These are phyloP conservation scores for Petrocephalus sullivani DNA, from an alignment of 2,797 vertebrate genomes.

Conservation along the genomic window DNA sequence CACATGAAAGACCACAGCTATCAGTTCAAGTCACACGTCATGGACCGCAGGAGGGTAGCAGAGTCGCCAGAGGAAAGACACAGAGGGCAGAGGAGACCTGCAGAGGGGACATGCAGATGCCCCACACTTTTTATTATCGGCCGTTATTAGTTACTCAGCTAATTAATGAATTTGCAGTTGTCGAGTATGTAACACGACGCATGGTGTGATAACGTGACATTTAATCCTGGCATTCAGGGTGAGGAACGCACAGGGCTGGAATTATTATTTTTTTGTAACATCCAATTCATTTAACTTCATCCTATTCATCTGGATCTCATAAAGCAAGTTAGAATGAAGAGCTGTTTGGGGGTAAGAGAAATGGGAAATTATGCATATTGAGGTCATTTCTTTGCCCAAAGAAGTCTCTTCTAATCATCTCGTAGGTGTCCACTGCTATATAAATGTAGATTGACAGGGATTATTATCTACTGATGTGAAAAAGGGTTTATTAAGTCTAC, in stretches of 20 bases:
- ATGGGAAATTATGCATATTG: not conserved
- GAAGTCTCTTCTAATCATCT: slow-evolving; percentile 9
- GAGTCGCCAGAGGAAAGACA: not conserved
- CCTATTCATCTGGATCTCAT: not conserved
- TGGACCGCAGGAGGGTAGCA: not conserved
- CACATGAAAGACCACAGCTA: not conserved
- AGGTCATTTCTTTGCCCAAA: not conserved
- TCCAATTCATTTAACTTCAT: not conserved
- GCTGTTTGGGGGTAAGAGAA: not conserved
- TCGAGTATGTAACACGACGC: not conserved
- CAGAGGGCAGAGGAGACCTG: not conserved
- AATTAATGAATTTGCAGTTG: not conserved
- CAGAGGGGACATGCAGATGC: not conserved
- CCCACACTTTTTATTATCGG: not conserved
- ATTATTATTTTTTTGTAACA: slow-evolving; percentile 14
- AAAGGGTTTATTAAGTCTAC: slow-evolving; percentile 6
- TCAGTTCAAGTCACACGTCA: not conserved
- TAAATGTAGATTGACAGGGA: slow-evolving; percentile 3
- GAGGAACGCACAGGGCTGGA: not conserved
- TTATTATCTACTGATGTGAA: slow-evolving; percentile 16
- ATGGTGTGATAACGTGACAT: not conserved
- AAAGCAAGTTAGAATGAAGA: not conserved
- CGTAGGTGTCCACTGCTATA: not conserved
- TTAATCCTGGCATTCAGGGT: not conserved
- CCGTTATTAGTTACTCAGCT: not conserved